Percentiles rank a stretch among this genome's conserved stretches.
Conservation (phyloP, 2,797 vertebrate species). For the Dendrocincla tyrannina region DNA sequence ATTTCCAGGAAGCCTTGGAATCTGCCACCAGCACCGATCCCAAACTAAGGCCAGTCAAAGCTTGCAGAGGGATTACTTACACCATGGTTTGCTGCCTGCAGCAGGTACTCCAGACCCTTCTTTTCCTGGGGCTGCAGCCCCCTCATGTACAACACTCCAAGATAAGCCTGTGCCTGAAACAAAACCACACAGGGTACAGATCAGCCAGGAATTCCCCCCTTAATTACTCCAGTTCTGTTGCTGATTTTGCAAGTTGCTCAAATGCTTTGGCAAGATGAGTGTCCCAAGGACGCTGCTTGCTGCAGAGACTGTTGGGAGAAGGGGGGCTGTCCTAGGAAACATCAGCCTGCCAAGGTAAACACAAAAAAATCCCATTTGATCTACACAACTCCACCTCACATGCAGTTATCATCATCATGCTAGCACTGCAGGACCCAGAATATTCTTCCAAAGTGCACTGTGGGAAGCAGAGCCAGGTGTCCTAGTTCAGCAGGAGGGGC, state of each 20-base stretch:
- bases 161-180: constrained; percentile 88
- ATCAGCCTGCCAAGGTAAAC: neutral
- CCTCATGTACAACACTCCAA: constrained; percentile 85
- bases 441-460: neutral
- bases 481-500: too few relatives aligned
- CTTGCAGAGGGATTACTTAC: constrained; percentile 70
- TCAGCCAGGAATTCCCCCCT: neutral
- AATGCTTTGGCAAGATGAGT: neutral
- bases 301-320: neutral
- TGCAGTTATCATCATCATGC: neutral
- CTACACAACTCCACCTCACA: neutral
- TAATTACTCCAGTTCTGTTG: neutral
- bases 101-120: constrained; percentile 83
- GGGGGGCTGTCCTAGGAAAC: neutral
- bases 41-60: neutral
- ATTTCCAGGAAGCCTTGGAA: neutral
- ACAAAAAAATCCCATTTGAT: neutral
- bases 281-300: neutral
- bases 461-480: neutral
- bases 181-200: neutral
- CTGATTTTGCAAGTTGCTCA: neutral
- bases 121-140: constrained; percentile 72
- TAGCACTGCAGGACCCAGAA: neutral
- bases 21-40: neutral
- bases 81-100: constrained; percentile 85